Base-by-base conservation (phyloP, 2,113 vertebrate species). In the Xerus inauris region DNA sequence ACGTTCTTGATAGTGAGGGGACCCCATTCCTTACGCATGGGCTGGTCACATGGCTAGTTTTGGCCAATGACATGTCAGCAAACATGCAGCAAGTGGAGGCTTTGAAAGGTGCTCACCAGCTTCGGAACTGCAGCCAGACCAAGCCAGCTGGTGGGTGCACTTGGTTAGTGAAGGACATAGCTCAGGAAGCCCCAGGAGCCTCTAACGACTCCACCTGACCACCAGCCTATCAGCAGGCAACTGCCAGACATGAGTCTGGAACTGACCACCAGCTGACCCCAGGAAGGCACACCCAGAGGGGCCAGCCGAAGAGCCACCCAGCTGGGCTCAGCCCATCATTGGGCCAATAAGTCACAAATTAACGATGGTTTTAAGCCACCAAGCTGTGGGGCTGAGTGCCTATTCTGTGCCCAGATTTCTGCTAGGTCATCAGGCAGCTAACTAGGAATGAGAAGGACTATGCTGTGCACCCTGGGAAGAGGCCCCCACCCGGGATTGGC, bases 71-170 rank as follows among this genome's bases (percentile, higher is more conserved):
- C 28, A 65, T 35, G 3, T 7, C 11, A 57, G 42, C 24, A 40
- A 17, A 16, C 2, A 1, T 7, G 19, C 17, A 0, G 1, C 20
- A 6, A 26, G 20, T 62, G 28, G 28, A 47, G 32, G 24, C 59
- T 40, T 65, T 38, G 11, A 14, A 28, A 49, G 8, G 82, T 17
- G 0, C 6, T 51, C 64, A 19, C 28, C 35, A 30, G 22, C 19
- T 82, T 64, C 54, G 51, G 57, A 28, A 6, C 62, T 1, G 49
- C 67, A 1, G 30, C 77, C 0, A 10, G 45, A 1, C 24, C 0
- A 0, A 6, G n/a, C 1, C 1, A 24, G 32, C 17, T 2, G 28
- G 30, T 5, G n/a, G 40, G 8, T 0, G 0, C 1, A 11, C 19
- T 73, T 1, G 32, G 77, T 8, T 2, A 20, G 14, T 5, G 57